phyloP scores from a whole-genome alignment of 1,140 invertebrate genomes.

The Ganaspis sp. region DNA sequence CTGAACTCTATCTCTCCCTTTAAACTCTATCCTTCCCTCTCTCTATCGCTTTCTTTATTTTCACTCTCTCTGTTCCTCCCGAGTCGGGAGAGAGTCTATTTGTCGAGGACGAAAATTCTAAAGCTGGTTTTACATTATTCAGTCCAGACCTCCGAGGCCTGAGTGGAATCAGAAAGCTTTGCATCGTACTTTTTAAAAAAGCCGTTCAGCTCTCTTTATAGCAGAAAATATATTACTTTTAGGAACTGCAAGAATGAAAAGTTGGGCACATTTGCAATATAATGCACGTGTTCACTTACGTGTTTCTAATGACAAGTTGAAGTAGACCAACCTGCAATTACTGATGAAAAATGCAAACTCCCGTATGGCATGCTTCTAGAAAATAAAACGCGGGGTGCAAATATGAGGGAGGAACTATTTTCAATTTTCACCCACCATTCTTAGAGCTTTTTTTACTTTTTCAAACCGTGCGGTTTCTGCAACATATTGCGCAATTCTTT shows the following conservation, averaged over 20 bases:
- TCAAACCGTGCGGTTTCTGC: not conserved
- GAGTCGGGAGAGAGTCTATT: conserved; percentile 55
- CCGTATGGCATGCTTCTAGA: conserved; percentile 30
- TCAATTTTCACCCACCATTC: not conserved
- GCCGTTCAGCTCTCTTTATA: not conserved
- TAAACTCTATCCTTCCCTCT: conserved; percentile 66
- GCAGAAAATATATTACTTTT: not conserved
- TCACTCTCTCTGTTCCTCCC: conserved; percentile 45
- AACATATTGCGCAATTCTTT: not conserved
- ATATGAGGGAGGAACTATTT: not conserved
- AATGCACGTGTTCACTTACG: not conserved
- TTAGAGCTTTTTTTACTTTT: not conserved
- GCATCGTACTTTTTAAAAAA: not conserved
- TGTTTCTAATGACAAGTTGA: conserved; percentile 41
- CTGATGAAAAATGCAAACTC: conserved; percentile 64
- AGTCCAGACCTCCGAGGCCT: conserved; percentile 46
- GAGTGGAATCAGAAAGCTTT: not conserved
- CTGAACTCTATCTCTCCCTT: conserved; percentile 68
- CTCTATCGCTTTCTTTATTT: no score
- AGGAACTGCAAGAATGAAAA: not conserved
- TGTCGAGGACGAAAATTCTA: conserved; percentile 68
- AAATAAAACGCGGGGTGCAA: not conserved
- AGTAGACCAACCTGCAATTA: conserved; percentile 56
- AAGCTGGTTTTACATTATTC: conserved; percentile 68
- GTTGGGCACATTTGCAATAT: no score